phyloP scores from a whole-genome alignment of 2,113 vertebrate genomes.

The Brachionichthys hirsutus region DNA sequence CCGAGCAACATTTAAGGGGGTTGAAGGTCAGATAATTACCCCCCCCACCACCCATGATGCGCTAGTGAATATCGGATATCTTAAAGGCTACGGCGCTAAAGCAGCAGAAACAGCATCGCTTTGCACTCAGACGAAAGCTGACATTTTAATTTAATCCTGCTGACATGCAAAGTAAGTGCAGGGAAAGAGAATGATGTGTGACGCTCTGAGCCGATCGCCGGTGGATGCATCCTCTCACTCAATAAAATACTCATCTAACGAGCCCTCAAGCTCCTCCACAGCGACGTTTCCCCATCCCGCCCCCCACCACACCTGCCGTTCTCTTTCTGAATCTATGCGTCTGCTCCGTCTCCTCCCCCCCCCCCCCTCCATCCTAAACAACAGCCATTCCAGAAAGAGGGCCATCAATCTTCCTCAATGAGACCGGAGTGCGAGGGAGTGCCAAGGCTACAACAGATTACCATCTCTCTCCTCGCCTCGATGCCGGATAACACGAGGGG shows the following conservation, averaged over 20 bases:
- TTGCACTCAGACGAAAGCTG: slow-evolving; percentile 55
- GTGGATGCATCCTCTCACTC: slow-evolving; percentile 31
- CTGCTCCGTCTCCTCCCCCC: slow-evolving; percentile 46
- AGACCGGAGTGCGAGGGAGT: slow-evolving; percentile 56
- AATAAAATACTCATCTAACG: slow-evolving; percentile 59
- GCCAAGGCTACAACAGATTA: slow-evolving; percentile 69
- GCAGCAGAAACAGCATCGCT: slow-evolving; percentile 31
- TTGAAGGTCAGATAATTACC: no score
- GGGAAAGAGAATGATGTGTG: slow-evolving; percentile 26
- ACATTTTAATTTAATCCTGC: slow-evolving; percentile 60
- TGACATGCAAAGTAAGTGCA: slow-evolving; percentile 48
- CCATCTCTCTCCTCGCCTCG: slow-evolving; percentile 60
- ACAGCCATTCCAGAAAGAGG: slow-evolving; percentile 62
- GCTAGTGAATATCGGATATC: not conserved
- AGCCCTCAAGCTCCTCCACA: slow-evolving; percentile 45
- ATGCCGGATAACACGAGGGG: slow-evolving; percentile 41
- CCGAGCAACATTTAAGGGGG: slow-evolving; percentile 18
- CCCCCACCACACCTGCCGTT: slow-evolving; percentile 7
- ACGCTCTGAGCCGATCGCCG: slow-evolving; percentile 46
- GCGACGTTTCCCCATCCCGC: slow-evolving; percentile 54
- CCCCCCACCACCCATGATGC: no score
- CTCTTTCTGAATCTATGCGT: slow-evolving; percentile 54
- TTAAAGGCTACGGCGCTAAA: slow-evolving; percentile 17
- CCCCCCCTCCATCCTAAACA: slow-evolving; percentile 61
- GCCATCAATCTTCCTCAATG: slow-evolving; percentile 74